Evolutionary conservation across 2,888 invertebrate genomes (phyloP).

Genomic region (Drosophila nr. fundita): DNA sequence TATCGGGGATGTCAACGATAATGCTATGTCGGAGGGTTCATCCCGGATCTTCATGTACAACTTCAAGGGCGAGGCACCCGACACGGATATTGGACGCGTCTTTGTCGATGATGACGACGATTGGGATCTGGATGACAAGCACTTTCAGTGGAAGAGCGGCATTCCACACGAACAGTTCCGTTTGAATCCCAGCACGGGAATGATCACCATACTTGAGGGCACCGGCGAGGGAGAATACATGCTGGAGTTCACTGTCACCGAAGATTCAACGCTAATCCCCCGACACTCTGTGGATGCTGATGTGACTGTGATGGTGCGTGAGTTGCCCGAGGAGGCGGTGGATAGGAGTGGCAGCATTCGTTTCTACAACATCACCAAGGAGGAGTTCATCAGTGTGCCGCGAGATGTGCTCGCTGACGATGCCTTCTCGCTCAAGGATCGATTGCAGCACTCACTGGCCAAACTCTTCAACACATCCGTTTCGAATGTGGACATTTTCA

Average conservation of each 20-base stretch:
- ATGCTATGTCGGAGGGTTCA: constrained; percentile 93
- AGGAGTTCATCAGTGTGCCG: constrained; percentile 91
- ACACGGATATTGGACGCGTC: constrained; percentile 92
- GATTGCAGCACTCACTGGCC: constrained; percentile 87
- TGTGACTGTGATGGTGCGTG: constrained; percentile 94
- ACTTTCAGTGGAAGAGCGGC: constrained; percentile 89
- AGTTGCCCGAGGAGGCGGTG: constrained; percentile 96
- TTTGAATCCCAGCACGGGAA: constrained; percentile 91
- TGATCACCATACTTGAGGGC: constrained; percentile 93
- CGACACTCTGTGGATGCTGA: constrained; percentile 91
- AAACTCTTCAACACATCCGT: constrained; percentile 91
- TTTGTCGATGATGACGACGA: constrained; percentile 98
- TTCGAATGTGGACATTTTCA: constrained; percentile 96
- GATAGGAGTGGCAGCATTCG: constrained; percentile 96
- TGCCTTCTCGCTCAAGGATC: constrained; percentile 83
- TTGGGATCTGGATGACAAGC: constrained; percentile 97
- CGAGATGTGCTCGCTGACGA: constrained; percentile 78
- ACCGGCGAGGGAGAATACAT: constrained; percentile 91
- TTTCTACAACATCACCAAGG: constrained; percentile 91
- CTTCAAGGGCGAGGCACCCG: constrained; percentile 93
- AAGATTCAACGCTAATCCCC: constrained; percentile 87
- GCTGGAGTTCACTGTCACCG: constrained; percentile 91
- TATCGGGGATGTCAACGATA: constrained; percentile 98
- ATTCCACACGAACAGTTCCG: constrained; percentile 88
- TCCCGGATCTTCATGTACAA: constrained; percentile 98